Evolutionary conservation across 2,888 invertebrate genomes (phyloP).

Genomic region (Exocentrus adspersus): DNA sequence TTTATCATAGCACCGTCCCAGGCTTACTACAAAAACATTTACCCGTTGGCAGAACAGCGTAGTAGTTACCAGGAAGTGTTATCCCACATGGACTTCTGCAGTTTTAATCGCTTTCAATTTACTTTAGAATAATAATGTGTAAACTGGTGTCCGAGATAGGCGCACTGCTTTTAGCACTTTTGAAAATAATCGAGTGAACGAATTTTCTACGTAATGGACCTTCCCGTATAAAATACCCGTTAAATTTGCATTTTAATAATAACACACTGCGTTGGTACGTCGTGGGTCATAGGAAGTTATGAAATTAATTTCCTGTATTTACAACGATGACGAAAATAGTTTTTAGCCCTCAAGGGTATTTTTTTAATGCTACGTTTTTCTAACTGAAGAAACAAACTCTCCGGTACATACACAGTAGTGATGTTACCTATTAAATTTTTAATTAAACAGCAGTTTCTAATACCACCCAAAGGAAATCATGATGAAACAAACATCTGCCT

Average conservation of each 20-base stretch:
- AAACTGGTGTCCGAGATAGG: slow-evolving; percentile 9
- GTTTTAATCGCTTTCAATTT: background rate
- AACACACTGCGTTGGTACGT: background rate
- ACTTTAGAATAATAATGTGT: slow-evolving; percentile 1
- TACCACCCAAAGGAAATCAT: slow-evolving; percentile 18
- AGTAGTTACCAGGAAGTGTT: no score
- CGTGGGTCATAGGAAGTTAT: background rate
- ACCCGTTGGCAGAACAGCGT: no score
- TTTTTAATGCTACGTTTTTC: no score
- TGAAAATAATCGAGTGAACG: slow-evolving; percentile 16
- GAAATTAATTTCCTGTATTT: no score
- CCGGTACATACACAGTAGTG: background rate
- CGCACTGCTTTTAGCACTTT: slow-evolving; percentile 1
- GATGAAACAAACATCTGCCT: slow-evolving; percentile 16
- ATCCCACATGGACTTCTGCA: background rate
- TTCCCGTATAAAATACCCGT: slow-evolving; percentile 13
- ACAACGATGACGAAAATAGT: no score
- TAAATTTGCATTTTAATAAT: slow-evolving; percentile 27
- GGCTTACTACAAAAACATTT: no score
- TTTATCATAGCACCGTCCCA: no score
- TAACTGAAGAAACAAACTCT: no score
- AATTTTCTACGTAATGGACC: slow-evolving; percentile 12
- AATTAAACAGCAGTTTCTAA: slow-evolving; percentile 3
- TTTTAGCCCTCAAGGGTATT: no score
- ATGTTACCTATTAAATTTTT: background rate